These are phyloP conservation scores for Proteles cristata DNA, from an alignment of 2,113 vertebrate genomes.

Conservation along the genomic window DNA sequence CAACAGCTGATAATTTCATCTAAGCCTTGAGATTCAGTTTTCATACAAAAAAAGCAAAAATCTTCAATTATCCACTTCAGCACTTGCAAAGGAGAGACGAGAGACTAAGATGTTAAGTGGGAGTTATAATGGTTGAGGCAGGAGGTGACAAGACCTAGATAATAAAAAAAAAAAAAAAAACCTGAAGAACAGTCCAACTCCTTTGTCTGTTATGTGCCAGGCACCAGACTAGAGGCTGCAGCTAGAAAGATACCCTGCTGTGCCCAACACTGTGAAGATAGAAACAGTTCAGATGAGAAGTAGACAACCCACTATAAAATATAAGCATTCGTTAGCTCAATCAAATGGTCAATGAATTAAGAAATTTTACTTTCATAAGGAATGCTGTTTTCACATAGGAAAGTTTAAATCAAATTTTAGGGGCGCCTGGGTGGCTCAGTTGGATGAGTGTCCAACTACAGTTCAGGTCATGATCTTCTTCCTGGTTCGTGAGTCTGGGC, in stretches of 20 bases:
- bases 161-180: not conserved
- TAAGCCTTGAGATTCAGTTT: slow-evolving; percentile 35
- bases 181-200: not conserved
- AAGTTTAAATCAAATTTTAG: not conserved
- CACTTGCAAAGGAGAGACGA: not conserved
- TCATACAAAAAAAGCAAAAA: slow-evolving; percentile 58
- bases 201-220: not conserved
- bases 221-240: not conserved
- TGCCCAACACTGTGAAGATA: not conserved
- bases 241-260: not conserved
- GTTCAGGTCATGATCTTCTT: no score
- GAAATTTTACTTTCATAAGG: not conserved
- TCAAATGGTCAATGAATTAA: not conserved
- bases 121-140: slow-evolving; percentile 35
- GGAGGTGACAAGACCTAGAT: slow-evolving; percentile 27
- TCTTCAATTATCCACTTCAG: slow-evolving; percentile 46
- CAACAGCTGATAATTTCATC: slow-evolving; percentile 39
- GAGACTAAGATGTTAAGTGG: not conserved
- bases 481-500: no score
- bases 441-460: no score
- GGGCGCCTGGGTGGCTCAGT: no score
- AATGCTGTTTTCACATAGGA: not conserved
- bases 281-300: not conserved
- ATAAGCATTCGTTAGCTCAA: not conserved
- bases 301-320: not conserved